Evolutionary conservation across 2,113 vertebrate genomes (phyloP).

Genomic region (Heterotis niloticus): DNA sequence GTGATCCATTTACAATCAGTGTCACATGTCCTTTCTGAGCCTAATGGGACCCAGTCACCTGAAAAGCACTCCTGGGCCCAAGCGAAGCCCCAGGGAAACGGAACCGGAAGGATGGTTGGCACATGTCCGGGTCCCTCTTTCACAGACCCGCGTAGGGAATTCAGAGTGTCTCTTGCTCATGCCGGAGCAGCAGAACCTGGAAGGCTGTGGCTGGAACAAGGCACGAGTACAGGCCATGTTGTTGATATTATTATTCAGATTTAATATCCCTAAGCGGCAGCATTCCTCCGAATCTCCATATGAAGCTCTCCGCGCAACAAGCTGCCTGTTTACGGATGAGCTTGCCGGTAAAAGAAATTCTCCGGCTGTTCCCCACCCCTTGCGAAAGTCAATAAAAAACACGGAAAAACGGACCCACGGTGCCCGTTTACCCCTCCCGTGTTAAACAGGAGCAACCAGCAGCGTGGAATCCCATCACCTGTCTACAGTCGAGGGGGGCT

Average conservation of each 20-base stretch:
- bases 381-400: neutral
- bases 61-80: neutral
- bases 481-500: neutral
- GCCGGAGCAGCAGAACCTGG: no score
- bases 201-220: no score
- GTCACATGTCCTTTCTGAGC: neutral
- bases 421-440: neutral
- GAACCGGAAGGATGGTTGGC: neutral
- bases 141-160: no score
- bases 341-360: neutral
- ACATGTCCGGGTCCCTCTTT: no score
- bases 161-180: no score
- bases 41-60: neutral
- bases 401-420: neutral
- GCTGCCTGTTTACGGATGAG: neutral
- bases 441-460: neutral
- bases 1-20: conserved; percentile 16
- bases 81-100: neutral
- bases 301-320: neutral
- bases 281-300: neutral
- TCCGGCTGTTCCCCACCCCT: neutral
- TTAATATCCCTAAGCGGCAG: no score
- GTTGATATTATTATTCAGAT: no score
- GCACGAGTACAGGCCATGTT: no score
- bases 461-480: neutral